phyloP scores from a whole-genome alignment of 2,113 vertebrate genomes.

The Leptodactylus fuscus region DNA sequence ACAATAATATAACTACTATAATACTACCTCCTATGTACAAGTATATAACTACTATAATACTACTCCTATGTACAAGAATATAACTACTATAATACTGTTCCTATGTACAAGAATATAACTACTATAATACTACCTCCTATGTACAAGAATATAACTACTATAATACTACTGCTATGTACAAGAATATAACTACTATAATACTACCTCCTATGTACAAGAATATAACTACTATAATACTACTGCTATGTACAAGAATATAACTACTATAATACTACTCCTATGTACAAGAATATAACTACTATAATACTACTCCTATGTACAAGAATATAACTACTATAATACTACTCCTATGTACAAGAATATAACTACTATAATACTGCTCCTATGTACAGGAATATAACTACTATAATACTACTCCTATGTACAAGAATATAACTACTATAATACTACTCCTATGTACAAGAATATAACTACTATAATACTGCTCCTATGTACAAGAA shows the following conservation, averaged over 20 bases:
- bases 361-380: conserved; percentile 18
- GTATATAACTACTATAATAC: conserved; percentile 1
- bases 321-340: neutral
- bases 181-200: conserved; percentile 11
- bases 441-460: neutral
- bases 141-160: conserved; percentile 7
- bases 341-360: neutral
- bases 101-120: conserved; percentile 5
- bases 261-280: neutral
- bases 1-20: too few species aligned
- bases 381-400: neutral
- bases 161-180: neutral
- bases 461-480: neutral
- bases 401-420: neutral
- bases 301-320: neutral
- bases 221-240: conserved; percentile 4
- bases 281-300: conserved; percentile 6
- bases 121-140: neutral
- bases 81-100: neutral
- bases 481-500: neutral
- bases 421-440: neutral
- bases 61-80: conserved; percentile 1
- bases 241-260: neutral
- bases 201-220: neutral
- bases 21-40: neutral